These are phyloP conservation scores for Drosophila tropicalis DNA, from an alignment of 1,140 invertebrate genomes.

Conservation along the genomic window DNA sequence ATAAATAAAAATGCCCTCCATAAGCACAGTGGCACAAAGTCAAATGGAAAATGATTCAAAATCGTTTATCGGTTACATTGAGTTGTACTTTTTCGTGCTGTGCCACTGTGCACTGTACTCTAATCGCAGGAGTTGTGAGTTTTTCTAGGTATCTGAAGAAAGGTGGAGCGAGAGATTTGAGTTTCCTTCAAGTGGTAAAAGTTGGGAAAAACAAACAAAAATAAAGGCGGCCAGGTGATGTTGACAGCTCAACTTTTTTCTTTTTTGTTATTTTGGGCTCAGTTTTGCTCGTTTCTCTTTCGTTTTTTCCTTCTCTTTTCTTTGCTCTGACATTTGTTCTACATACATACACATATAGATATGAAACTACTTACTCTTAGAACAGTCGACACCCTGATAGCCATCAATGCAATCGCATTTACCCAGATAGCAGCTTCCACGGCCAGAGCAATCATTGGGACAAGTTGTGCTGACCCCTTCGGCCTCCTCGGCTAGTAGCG, in stretches of 20 bases:
- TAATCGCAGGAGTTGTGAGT: neutral
- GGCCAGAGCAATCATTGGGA: constrained; percentile 96
- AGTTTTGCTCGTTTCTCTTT: neutral
- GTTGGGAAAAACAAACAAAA: constrained; percentile 45
- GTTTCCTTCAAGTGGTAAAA: constrained; percentile 13
- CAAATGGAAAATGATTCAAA: neutral
- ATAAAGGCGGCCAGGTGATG: constrained; percentile 54
- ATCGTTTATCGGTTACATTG: neutral
- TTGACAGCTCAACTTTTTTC: constrained; percentile 49
- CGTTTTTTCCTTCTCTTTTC: neutral
- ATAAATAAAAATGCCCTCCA: neutral
- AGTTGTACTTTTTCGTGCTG: neutral
- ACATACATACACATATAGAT: too few relatives aligned
- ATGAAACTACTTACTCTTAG: constrained; percentile 90
- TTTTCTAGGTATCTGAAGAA: neutral
- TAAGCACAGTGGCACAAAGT: neutral
- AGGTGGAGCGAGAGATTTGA: neutral
- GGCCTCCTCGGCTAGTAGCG: constrained; percentile 91
- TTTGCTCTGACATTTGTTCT: neutral
- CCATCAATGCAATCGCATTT: constrained; percentile 98
- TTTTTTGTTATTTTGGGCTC: neutral
- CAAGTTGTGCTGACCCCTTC: constrained; percentile 95
- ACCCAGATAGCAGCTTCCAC: constrained; percentile 96
- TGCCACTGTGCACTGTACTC: neutral
- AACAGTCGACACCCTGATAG: constrained; percentile 95